Percentiles rank a stretch among this genome's conserved stretches.
Conservation (phyloP, 2,113 vertebrate species). For the Microcebus griseorufus region DNA sequence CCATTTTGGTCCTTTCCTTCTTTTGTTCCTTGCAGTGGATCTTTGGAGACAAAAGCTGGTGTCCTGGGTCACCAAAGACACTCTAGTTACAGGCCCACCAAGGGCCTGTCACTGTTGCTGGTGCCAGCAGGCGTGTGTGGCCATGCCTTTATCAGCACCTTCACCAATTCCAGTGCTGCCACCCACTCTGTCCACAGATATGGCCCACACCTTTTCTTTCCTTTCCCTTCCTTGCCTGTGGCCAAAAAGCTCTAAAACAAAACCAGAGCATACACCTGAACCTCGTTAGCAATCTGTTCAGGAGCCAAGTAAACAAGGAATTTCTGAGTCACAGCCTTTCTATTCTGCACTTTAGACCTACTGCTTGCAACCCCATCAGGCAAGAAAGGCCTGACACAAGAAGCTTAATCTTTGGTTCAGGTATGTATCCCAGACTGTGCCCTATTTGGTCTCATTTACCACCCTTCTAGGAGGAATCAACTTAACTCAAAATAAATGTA, state of each 20-base stretch:
- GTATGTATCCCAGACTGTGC: not conserved
- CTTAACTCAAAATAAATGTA: not conserved
- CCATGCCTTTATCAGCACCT: not conserved
- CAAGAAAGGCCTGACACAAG: not conserved
- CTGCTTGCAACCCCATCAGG: not conserved
- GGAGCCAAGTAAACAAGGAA: constrained; percentile 57
- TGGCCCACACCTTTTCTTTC: not conserved
- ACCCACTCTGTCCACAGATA: not conserved
- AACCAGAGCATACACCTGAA: constrained; percentile 37
- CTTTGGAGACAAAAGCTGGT: not conserved
- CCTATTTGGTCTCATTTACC: not conserved
- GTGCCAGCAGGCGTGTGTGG: not conserved
- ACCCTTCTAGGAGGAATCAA: not conserved
- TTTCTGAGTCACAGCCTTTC: constrained; percentile 52
- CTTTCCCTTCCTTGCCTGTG: not conserved
- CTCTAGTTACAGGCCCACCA: not conserved
- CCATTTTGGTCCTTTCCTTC: not conserved
- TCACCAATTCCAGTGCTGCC: not conserved
- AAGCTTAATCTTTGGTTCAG: not conserved
- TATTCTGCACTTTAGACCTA: not conserved
- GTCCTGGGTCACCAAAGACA: not conserved
- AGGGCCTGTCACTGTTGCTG: not conserved
- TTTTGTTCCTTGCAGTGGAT: not conserved
- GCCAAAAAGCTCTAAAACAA: constrained; percentile 4
- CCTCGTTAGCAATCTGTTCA: constrained; percentile 22